These are phyloP conservation scores for Lagopus leucura DNA, from an alignment of 2,113 vertebrate species.

Conservation along the genomic window DNA sequence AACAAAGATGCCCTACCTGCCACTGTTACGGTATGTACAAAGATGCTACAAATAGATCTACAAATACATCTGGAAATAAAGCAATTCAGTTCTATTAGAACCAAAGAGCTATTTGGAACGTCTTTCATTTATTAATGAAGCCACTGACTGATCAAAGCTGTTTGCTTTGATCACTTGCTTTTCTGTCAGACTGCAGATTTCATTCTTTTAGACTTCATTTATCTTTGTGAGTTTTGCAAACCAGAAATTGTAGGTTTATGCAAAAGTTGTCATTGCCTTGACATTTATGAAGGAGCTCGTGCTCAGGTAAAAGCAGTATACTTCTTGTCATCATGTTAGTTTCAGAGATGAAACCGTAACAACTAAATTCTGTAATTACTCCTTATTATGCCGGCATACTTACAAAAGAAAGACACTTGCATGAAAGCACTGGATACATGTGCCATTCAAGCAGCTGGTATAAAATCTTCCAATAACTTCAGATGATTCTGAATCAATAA, in stretches of 20 bases:
- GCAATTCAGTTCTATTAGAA: rapidly evolving
- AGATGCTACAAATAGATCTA: neutral
- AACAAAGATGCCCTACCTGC: neutral
- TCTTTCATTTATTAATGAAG: neutral
- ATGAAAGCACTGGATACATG: neutral
- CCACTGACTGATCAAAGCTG: neutral
- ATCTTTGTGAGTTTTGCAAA: neutral
- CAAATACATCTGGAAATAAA: neutral
- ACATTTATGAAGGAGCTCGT: neutral
- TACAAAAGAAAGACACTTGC: neutral
- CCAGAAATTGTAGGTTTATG: neutral
- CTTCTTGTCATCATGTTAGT: neutral
- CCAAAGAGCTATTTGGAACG: neutral
- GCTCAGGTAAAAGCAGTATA: neutral
- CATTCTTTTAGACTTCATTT: neutral
- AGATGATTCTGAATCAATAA: neutral
- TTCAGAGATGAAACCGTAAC: neutral
- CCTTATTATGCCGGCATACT: rapidly evolving
- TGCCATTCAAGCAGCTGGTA: neutral
- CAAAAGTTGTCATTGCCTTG: neutral
- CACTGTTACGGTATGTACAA: neutral
- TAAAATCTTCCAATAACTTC: neutral
- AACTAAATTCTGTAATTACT: neutral
- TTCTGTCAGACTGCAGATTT: neutral
- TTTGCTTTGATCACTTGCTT: neutral